Base-by-base conservation (phyloP, 2,113 vertebrate species). In the Mugil cephalus region DNA sequence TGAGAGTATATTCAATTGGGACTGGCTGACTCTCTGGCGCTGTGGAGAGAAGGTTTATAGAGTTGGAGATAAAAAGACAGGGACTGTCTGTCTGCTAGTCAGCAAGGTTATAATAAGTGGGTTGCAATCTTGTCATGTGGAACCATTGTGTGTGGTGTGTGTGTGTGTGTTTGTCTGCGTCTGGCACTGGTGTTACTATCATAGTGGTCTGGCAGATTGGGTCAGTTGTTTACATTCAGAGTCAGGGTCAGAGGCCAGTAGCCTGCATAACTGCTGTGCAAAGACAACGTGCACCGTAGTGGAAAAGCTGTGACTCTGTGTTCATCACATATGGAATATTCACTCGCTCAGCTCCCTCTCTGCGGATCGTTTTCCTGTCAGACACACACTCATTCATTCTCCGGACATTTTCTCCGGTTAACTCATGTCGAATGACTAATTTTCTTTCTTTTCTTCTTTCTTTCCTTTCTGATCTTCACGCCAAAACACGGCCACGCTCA, bases 41-140 rank as follows among this genome's bases (percentile, higher is more conserved):
- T 73, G 68, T 13, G 47, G 63, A 67, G 55, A 73, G 46, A 52
- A 51, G 75, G 65, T 89, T 87, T 89, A 82, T 83, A 55, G 64
- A 62, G 65, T 11, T 67, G 38, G 10, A 88, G 87, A 88, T 87
- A 88, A 85, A 85, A 80, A 88, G 53, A 79, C 55, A 54, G 77
- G 72, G 73, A 75, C 75, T 36, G 80, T 63, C 64, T 87, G 84
- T 85, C 84, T 88, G 80, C 80, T 39, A 17, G 82, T 84, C 74
- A 67, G 84, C 66, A 70, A 54, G 71, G 61, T 73, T 77, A 63
- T 83, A 81, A 81, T 85, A 77, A 84, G 78, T 71, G 47, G 61
- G 50, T 68, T 75, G 43, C 68, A 63, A 55, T 87, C 82, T 82
- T 67, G 73, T 72, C 52, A 62, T 81, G 19, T 77, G 70, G 50